These are phyloP conservation scores for Eilema griseolum DNA, from an alignment of 2,888 invertebrate genomes.

Conservation along the genomic window DNA sequence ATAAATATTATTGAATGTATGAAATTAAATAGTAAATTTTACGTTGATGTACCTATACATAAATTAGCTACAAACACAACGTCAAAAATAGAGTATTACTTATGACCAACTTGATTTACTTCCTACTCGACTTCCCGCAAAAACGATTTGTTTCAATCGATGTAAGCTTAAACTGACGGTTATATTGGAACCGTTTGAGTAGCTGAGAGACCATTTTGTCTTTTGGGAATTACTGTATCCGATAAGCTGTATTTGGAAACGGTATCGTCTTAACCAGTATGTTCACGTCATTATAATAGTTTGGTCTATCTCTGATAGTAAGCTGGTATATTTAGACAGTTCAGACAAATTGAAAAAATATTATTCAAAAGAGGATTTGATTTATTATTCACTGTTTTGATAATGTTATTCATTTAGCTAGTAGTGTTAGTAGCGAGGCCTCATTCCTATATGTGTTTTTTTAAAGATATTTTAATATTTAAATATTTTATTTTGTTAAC, in stretches of 20 bases:
- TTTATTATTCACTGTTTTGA: too few relatives aligned
- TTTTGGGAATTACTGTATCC: constrained; percentile 1
- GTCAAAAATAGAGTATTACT: neutral
- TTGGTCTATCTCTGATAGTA: too few relatives aligned
- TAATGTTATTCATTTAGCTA: too few relatives aligned
- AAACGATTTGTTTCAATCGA: constrained; percentile 4
- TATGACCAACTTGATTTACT: neutral
- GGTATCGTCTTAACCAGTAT: neutral
- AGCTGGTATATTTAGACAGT: too few relatives aligned
- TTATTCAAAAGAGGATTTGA: too few relatives aligned
- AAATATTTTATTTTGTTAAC: neutral
- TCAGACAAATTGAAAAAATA: too few relatives aligned
- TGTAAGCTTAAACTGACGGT: constrained; percentile 2
- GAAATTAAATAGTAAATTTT: neutral
- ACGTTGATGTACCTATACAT: neutral
- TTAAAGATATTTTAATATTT: too few relatives aligned
- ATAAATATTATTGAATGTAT: too few relatives aligned
- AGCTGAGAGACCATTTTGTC: neutral
- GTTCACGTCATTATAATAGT: neutral
- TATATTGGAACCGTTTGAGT: constrained; percentile 1
- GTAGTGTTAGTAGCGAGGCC: too few relatives aligned
- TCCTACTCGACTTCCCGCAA: neutral
- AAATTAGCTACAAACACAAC: neutral
- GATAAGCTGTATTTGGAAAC: neutral
- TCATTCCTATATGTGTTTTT: too few relatives aligned